These are phyloP conservation scores for Jacana jacana DNA, from an alignment of 2,113 vertebrate species.

Conservation along the genomic window DNA sequence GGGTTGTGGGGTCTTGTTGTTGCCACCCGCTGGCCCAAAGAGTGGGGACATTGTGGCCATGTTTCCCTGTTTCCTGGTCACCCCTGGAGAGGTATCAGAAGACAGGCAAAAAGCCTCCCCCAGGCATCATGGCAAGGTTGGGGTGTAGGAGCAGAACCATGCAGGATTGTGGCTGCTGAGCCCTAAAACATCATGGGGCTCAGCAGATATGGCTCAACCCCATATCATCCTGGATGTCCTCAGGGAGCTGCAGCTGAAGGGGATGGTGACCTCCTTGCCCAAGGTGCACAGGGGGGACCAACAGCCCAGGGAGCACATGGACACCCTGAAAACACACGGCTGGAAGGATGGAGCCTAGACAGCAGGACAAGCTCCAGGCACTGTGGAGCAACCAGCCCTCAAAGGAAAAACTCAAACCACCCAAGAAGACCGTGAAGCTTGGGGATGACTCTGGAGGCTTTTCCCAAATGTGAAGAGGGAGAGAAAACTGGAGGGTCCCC, in stretches of 20 bases:
- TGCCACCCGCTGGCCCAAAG: background rate
- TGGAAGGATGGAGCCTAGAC: background rate
- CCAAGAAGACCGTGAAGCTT: background rate
- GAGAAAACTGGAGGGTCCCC: background rate
- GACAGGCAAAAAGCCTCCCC: background rate
- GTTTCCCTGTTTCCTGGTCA: fast-evolving
- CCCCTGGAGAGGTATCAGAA: fast-evolving
- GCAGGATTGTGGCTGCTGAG: background rate
- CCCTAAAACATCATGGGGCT: background rate
- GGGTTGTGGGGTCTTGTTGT: fast-evolving
- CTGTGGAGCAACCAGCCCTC: background rate
- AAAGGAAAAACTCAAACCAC: background rate
- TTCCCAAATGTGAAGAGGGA: background rate
- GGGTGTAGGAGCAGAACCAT: background rate
- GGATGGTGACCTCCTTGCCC: background rate
- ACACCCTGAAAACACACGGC: background rate
- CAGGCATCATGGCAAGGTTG: fast-evolving
- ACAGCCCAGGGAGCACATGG: fast-evolving
- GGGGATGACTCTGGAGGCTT: background rate
- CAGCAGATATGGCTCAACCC: background rate
- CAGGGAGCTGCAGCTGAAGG: background rate
- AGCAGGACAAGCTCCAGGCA: background rate
- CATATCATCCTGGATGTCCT: background rate
- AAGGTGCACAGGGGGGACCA: fast-evolving
- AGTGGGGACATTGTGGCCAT: fast-evolving